Percentiles rank a stretch among this genome's conserved stretches.
These are phyloP conservation scores for Idaea biselata DNA, from an alignment of 2,888 invertebrate genomes.

Conservation along the genomic window DNA sequence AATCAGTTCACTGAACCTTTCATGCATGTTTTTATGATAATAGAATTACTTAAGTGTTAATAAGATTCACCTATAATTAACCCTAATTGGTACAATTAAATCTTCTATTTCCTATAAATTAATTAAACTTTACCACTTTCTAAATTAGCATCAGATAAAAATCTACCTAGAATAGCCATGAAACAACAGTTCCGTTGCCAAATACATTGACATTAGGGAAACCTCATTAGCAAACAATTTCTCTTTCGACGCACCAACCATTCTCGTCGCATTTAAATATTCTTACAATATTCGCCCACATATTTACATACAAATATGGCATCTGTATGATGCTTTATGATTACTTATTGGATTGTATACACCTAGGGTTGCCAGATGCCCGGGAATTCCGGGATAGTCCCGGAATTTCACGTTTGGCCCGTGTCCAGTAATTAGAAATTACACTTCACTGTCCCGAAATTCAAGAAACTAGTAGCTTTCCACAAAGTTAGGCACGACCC, in stretches of 20 bases:
- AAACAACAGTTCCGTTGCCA: conserved; percentile 23
- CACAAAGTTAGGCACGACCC: no score
- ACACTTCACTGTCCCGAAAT: no score
- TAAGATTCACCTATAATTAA: no score
- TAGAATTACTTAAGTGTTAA: no score
- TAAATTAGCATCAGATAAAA: conserved; percentile 20
- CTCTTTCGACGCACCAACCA: conserved; percentile 50
- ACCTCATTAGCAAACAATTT: conserved; percentile 56
- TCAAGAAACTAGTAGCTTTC: no score
- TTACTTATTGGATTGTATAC: conserved; percentile 53
- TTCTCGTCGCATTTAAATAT: conserved; percentile 42
- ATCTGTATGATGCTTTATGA: conserved; percentile 30
- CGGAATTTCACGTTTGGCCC: no score
- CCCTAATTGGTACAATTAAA: no score
- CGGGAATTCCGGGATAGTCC: no score
- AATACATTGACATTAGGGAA: conserved; percentile 37
- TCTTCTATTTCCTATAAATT: neutral
- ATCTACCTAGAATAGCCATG: conserved; percentile 18
- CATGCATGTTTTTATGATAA: no score
- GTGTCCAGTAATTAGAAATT: no score
- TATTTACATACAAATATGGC: conserved; percentile 49
- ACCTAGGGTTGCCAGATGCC: no score
- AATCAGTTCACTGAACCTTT: no score
- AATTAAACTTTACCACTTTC: conserved; percentile 22
- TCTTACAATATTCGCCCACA: conserved; percentile 43